These are phyloP conservation scores for Sinelater perroti DNA, from an alignment of 2,888 invertebrate genomes.

Conservation along the genomic window DNA sequence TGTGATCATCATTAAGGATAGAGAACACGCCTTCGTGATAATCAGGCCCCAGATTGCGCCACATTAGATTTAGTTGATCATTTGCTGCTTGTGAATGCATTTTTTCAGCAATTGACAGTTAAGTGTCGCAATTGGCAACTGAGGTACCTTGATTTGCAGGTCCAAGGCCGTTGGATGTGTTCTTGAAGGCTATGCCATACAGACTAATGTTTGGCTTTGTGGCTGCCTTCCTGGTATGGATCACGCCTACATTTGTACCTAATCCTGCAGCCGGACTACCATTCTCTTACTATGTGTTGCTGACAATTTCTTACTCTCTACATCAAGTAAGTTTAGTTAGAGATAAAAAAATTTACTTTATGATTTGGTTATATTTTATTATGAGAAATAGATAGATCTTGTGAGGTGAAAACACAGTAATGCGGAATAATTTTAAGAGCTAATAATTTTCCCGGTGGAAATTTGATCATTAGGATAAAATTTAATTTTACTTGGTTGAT, in stretches of 20 bases:
- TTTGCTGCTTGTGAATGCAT: background rate
- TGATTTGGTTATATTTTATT: too few species aligned
- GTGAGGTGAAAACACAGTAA: too few species aligned
- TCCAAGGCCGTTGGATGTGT: conserved; percentile 87
- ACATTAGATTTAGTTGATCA: conserved; percentile 8
- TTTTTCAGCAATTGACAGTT: background rate
- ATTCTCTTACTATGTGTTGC: conserved; percentile 77
- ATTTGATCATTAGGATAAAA: too few species aligned
- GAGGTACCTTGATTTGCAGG: conserved; percentile 65
- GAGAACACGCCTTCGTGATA: conserved; percentile 40
- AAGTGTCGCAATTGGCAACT: background rate
- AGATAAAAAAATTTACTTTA: too few species aligned
- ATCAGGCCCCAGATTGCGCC: conserved; percentile 29
- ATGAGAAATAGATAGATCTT: too few species aligned
- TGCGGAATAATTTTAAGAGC: too few species aligned
- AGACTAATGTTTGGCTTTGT: conserved; percentile 86
- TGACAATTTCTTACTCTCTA: conserved; percentile 82
- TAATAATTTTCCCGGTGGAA: too few species aligned
- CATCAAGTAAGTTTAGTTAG: conserved; percentile 91
- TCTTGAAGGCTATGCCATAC: conserved; percentile 87
- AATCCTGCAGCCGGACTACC: conserved; percentile 69
- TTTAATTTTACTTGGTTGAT: too few species aligned
- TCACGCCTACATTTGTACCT: conserved; percentile 79
- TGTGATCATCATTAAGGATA: conserved; percentile 43
- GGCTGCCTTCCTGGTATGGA: conserved; percentile 83